phyloP scores from a whole-genome alignment of 2,888 invertebrate genomes.

The Dolichomitus sp. region DNA sequence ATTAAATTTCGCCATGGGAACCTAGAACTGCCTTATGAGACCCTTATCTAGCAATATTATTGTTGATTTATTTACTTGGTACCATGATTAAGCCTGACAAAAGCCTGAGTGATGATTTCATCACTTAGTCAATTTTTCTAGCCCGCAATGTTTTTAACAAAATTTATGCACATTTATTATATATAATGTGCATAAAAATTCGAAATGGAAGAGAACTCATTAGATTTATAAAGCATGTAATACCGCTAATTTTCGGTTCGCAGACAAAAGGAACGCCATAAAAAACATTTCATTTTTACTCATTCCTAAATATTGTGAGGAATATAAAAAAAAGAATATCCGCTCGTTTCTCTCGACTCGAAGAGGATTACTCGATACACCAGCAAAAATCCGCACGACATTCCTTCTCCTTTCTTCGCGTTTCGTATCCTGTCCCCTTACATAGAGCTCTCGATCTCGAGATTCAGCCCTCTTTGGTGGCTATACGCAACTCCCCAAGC shows the following conservation, averaged over 20 bases:
- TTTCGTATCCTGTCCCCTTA: slow-evolving; percentile 16
- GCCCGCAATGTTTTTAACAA: no score
- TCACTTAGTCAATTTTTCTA: no score
- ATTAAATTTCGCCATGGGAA: no score
- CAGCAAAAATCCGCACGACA: slow-evolving; percentile 60
- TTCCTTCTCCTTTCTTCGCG: slow-evolving; percentile 28
- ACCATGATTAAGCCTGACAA: no score
- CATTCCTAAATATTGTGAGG: slow-evolving; percentile 31
- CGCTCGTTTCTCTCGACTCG: slow-evolving; percentile 1
- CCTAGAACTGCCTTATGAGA: no score
- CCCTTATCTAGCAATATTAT: no score
- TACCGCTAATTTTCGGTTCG: background rate
- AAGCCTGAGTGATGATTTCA: no score
- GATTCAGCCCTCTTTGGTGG: slow-evolving; percentile 41
- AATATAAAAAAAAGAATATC: slow-evolving; percentile 2
- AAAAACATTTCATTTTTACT: background rate
- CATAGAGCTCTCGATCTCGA: slow-evolving; percentile 28
- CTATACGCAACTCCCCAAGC: slow-evolving; percentile 11
- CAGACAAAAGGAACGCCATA: background rate
- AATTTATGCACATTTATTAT: no score
- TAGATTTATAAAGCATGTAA: background rate
- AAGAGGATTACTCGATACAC: slow-evolving; percentile 62
- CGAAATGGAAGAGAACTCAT: no score
- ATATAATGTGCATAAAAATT: no score
- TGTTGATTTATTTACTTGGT: no score